Evolutionary conservation across 2,797 vertebrate species (phyloP), one percentile per base, ranked within the genome.

Genomic region (Chaenodraco wilsoni): DNA sequence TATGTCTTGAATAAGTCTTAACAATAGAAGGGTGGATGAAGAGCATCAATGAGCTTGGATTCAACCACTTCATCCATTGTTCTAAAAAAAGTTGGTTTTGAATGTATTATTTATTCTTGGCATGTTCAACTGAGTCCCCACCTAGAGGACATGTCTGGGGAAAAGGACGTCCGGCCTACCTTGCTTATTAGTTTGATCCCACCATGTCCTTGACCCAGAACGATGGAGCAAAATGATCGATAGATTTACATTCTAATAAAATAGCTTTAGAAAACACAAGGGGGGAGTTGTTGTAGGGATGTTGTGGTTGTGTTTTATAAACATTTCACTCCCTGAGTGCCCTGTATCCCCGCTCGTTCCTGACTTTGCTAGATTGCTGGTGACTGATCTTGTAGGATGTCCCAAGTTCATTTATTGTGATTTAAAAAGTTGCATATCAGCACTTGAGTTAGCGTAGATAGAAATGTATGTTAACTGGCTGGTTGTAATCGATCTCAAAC

Each of bases 361-460:
- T 51, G 33, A 49, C 12, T 43, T 0, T 48, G 15, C 40, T 45
- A 13, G 3, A 44, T 19, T 62, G 10, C 33, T 10, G 3, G 8
- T 55, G 64, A 65, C 37, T 62, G 31, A 44, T 55, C 0, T 7
- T 52, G 11, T 12, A 49, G 16, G 27, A n/a, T 12, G 45, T 12
- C 3, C 16, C 15, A 31, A 16, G 16, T 19, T 79, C 14, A 66
- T 65, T 71, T 50, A 62, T 7, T 62, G 49, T 58, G 41, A 68
- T 69, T 56, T 59, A 14, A 48, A 59, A 78, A 64, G 40, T 65
- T 65, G 59, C 54, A 31, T 57, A 37, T 55, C 58, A 63, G 65
- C 65, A 52, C 44, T 55, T 19, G 6, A 19, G 50, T 71, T 63
- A 41, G 23, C 37, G 43, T 13, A 44, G 44, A 84, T 60, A 8